Evolutionary conservation across 2,888 invertebrate species (phyloP), one percentile per base, ranked within the genome.

Genomic region (Thumatha senex): DNA sequence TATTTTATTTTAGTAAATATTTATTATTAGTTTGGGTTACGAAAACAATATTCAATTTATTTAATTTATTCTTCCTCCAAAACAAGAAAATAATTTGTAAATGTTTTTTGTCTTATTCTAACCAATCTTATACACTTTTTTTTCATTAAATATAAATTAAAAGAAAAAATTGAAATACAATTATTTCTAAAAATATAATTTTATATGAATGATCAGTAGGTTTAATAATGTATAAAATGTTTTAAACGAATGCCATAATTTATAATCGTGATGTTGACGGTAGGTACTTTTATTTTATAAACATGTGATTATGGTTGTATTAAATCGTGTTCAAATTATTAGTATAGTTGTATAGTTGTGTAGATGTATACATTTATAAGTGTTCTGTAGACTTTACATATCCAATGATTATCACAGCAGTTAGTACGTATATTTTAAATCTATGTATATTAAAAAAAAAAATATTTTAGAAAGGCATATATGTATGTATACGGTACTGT

Each of bases 291-390:
- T 57, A 55, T 54, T 63, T 60, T 54, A 24, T 57, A 53, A 58
- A 31, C 2, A 31, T 55, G 35, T 54, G 54, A 62, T 60, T 47
- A 64, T 64, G 67, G 67, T 67, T 67, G 67, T 67, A 64, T 54
- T 49, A 56, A 51, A 8, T 60, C 56, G 67, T 67, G 64, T 67
- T 67, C 67, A 67, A 62, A 64, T 46, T 18, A 51, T 59, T 59
- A 39, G 54, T 52, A 59, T 24, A 24, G 18, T 24, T 24, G 18
- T 24, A 5, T 24, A 24, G 18, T 24, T 4, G 54, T 40, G 51
- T 65, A 61, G 42, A 42, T 52, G 18, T 15, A 33, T 62, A 54
- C 34, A 51, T 15, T 54, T 38, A 30, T 51, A 48, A 38, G 44
- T 40, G 44, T 54, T 50, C 40, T 56, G 50, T 42, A 50, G 34